Percentiles rank a stretch among this genome's conserved stretches.
Conservation (phyloP, 1,140 invertebrate genomes). For the Saccostrea cuccullata region DNA sequence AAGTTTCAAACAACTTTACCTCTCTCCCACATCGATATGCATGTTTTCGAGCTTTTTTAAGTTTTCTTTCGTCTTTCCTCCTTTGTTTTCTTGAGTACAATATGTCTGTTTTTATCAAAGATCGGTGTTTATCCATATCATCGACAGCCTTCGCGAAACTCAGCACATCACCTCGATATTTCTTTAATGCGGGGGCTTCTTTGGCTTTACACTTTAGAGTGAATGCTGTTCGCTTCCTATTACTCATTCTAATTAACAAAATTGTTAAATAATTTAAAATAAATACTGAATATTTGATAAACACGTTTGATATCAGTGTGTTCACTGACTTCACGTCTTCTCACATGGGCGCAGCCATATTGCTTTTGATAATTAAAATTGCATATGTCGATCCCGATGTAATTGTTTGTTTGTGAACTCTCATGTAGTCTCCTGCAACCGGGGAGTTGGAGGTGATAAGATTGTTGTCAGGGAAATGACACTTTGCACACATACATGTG, state of each 20-base stretch:
- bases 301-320: not conserved
- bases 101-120: not conserved
- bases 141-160: constrained; percentile 25
- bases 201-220: constrained; percentile 18
- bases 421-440: too few relatives aligned
- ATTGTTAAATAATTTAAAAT: not conserved
- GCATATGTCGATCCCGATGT: not conserved
- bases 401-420: too few relatives aligned
- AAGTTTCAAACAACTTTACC: constrained; percentile 36
- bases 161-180: constrained; percentile 44
- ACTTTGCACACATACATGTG: too few relatives aligned
- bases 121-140: not conserved
- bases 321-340: not conserved
- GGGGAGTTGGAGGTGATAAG: too few relatives aligned
- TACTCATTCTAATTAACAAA: not conserved
- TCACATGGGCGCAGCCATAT: not conserved
- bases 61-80: constrained; percentile 62
- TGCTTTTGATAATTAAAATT: not conserved
- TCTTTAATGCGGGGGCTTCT: constrained; percentile 46
- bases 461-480: too few relatives aligned
- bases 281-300: not conserved
- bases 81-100: constrained; percentile 56
- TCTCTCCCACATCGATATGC: constrained; percentile 49
- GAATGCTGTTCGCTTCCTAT: not conserved
- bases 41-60: constrained; percentile 59